These are phyloP conservation scores for Magallana nippona DNA, from an alignment of 2,888 invertebrate genomes.

Conservation along the genomic window DNA sequence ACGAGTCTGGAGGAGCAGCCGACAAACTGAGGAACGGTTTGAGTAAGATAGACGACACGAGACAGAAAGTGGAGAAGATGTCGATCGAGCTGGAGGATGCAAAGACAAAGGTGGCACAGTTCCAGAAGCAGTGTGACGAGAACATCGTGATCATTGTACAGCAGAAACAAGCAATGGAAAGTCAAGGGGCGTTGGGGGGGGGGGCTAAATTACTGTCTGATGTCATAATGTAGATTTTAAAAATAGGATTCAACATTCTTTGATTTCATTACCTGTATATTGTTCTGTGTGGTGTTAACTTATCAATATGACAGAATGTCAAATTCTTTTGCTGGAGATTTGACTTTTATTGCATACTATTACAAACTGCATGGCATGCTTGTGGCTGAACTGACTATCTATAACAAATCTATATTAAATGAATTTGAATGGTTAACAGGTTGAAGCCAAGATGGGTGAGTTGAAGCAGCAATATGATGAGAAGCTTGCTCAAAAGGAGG, in stretches of 20 bases:
- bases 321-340: no score
- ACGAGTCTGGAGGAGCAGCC: conserved; percentile 86
- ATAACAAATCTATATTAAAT: not conserved
- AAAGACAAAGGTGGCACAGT: conserved; percentile 84
- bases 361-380: not conserved
- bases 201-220: no score
- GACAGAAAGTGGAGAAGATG: conserved; percentile 90
- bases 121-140: conserved; percentile 91
- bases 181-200: no score
- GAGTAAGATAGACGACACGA: conserved; percentile 92
- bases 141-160: conserved; percentile 90
- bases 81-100: conserved; percentile 90
- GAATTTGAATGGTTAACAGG: conserved; percentile 68
- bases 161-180: conserved; percentile 88
- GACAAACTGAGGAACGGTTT: conserved; percentile 90
- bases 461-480: conserved; percentile 90
- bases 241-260: no score
- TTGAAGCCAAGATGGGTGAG: conserved; percentile 87
- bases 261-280: no score
- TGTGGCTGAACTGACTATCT: not conserved
- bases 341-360: no score
- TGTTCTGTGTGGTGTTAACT: no score
- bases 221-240: not conserved
- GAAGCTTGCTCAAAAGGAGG: conserved; percentile 90
- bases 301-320: no score